phyloP scores from a whole-genome alignment of 2,888 invertebrate species.

The Caradrina kadenii region DNA sequence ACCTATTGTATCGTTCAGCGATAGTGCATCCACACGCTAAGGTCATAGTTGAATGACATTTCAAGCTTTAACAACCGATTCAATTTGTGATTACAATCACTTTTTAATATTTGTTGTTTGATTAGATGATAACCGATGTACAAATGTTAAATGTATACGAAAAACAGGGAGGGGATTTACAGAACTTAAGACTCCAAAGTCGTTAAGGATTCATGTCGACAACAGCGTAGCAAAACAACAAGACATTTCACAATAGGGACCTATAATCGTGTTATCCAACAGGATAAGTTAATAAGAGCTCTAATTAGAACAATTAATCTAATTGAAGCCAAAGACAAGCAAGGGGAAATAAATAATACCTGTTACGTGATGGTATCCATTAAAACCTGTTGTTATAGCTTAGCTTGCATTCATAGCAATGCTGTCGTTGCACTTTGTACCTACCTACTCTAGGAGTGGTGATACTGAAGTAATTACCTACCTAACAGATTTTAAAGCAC shows the following conservation, averaged over 20 bases:
- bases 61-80: constrained; percentile 31
- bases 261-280: constrained; percentile 21
- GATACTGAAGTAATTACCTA: background rate
- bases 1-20: constrained; percentile 32
- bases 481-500: background rate
- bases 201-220: background rate
- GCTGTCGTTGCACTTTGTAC: constrained; percentile 6
- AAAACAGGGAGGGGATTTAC: background rate
- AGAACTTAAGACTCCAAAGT: background rate
- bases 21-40: constrained; percentile 54
- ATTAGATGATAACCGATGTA: constrained; percentile 26
- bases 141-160: background rate
- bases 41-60: constrained; percentile 59
- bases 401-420: constrained; percentile 15
- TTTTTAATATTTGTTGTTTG: constrained; percentile 41
- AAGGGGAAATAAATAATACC: constrained; percentile 44
- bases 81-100: constrained; percentile 43
- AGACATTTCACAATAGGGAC: background rate
- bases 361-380: constrained; percentile 39
- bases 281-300: constrained; percentile 53
- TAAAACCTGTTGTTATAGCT: constrained; percentile 10
- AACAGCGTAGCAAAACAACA: constrained; percentile 1
- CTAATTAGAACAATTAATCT: constrained; percentile 61
- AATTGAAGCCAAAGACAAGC: constrained; percentile 52
- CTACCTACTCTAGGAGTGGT: constrained; percentile 7